phyloP scores from a whole-genome alignment of 2,113 vertebrate species.

The Onychostruthus taczanowskii region DNA sequence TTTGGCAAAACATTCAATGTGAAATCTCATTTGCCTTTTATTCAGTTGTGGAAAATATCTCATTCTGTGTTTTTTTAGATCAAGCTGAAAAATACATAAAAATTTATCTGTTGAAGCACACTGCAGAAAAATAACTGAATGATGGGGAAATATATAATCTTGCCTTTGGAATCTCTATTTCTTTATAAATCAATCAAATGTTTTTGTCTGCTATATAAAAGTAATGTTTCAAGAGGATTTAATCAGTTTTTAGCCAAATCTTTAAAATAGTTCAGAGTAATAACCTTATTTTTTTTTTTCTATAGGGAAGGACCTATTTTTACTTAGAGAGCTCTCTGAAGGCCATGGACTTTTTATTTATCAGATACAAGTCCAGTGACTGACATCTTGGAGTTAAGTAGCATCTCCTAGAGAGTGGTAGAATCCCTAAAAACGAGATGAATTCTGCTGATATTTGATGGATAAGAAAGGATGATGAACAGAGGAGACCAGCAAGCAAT shows the following conservation, averaged over 20 bases:
- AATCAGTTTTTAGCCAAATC: neutral
- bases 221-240: neutral
- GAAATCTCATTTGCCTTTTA: slow-evolving; percentile 19
- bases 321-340: neutral
- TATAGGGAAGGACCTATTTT: neutral
- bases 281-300: neutral
- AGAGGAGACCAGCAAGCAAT: neutral
- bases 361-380: neutral
- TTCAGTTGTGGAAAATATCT: neutral
- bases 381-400: neutral
- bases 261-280: neutral
- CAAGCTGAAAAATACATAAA: neutral
- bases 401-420: neutral
- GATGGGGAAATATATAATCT: neutral
- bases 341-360: neutral
- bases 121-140: neutral
- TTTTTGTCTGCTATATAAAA: neutral
- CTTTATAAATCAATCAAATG: neutral
- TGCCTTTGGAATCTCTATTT: neutral
- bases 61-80: slow-evolving; percentile 4
- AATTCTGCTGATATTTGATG: neutral
- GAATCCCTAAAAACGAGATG: neutral
- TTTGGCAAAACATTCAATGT: neutral
- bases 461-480: neutral
- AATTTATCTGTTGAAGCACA: neutral